Evolutionary conservation across 2,797 vertebrate species (phyloP), one percentile per base, ranked within the genome.

Genomic region (Thamnophis elegans): DNA sequence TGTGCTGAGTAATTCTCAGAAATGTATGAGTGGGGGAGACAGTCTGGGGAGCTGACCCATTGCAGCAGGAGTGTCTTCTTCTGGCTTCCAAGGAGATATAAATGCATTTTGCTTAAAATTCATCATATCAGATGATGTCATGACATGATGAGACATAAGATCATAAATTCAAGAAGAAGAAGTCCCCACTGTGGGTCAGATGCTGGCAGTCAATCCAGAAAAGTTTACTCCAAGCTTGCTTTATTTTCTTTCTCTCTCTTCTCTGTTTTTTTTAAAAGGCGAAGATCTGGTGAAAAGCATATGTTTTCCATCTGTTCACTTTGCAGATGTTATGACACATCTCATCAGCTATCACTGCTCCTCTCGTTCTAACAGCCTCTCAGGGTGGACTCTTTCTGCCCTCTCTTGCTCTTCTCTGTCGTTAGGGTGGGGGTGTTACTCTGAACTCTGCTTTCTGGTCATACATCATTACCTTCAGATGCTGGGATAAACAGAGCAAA

Each of bases 141-240:
- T 94, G 95, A 95, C 54, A 89, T 0, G 56, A 95, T 95, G 95
- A 96, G 94, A 96, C 95, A 95, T 88, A 60, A 85, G 88, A 89
- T 90, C 90, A 94, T 96, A 96, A 96, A 97, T 96, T 95, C 94
- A 60, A 92, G 78, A 36, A 91, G 92, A 65, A 92, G 86, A 91
- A 96, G 95, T 96, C 93, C 94, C 95, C 95, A 96, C 89, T 95
- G 92, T 89, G 95, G 96, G 95, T 97, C 96, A 96, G 94, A 96
- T 96, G 94, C 94, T 96, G 96, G 95, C 95, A 97, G 93, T 96
- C 96, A 97, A 96, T 97, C 95, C 95, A 95, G 95, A 96, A 96
- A 96, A 96, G 96, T 93, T 97, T 95, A 96, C 96, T 93, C 86
- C 90, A 93, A 88, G 56, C 85, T 82, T 90, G 89, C 54, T 10